These are phyloP conservation scores for Ennomos quercinarius DNA, from an alignment of 2,888 invertebrate genomes.

Conservation along the genomic window DNA sequence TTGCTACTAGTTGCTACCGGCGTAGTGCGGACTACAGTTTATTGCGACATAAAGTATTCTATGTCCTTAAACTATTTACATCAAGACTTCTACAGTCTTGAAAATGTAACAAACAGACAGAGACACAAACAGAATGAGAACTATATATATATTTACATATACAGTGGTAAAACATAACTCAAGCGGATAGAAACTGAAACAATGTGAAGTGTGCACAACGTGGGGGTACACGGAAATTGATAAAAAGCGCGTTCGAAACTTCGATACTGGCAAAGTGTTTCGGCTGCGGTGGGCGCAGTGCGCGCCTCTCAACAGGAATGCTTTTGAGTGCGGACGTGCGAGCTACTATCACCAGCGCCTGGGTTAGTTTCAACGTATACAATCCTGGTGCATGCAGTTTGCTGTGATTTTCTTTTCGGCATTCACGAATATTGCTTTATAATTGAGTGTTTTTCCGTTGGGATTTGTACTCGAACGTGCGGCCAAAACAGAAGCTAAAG, in stretches of 20 bases:
- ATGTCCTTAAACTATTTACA: too few relatives aligned
- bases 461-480: background rate
- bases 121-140: too few relatives aligned
- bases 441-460: background rate
- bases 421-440: conserved; percentile 10
- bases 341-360: background rate
- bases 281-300: conserved; percentile 6
- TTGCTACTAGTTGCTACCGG: too few relatives aligned
- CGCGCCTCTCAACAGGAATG: conserved; percentile 17
- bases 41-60: too few relatives aligned
- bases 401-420: conserved; percentile 7
- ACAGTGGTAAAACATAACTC: conserved; percentile 11
- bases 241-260: conserved; percentile 13
- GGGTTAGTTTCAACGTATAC: conserved; percentile 16
- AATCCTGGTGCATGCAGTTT: conserved; percentile 5
- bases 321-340: conserved; percentile 14
- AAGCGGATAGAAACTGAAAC: conserved; percentile 11
- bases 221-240: conserved; percentile 16
- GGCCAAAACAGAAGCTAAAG: too few relatives aligned
- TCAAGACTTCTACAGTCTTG: too few relatives aligned
- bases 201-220: conserved; percentile 5
- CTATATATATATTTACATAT: background rate
- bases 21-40: too few relatives aligned
- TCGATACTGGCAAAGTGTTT: conserved; percentile 10
- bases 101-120: too few relatives aligned